Evolutionary conservation across 2,113 vertebrate species (phyloP), one percentile per base, ranked within the genome.

Genomic region (Ceratotherium simum): DNA sequence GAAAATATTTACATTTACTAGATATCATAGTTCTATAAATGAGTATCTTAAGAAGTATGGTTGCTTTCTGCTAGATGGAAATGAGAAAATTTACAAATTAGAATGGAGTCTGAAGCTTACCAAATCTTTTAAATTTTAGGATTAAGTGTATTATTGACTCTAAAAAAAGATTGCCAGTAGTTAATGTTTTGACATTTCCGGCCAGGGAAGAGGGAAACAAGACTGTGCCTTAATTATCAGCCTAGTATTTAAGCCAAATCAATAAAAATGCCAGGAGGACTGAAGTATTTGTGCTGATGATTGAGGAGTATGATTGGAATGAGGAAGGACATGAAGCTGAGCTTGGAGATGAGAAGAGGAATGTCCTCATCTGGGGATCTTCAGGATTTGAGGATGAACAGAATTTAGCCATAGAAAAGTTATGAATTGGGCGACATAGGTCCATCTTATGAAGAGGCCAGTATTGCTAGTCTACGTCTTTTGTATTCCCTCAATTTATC

Each of bases 151-250:
- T 80, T 92, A 83, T 5, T 80, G 75, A 75, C 64, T 96, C 51
- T 72, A n/a, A 73, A 86, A 82, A 33, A 31, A 6, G 5, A 42
- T 21, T 51, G 31, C 25, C 70, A 39, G 42, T 42, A 67, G 36
- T 83, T 97, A 97, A 80, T 95, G 95, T 95, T 94, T 83, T 97
- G 90, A 90, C 92, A 95, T 76, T 87, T 42, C 62, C 60, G 51
- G 62, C 58, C 79, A 96, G 13, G 36, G 86, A 90, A 85, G 36
- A 42, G 20, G 17, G 65, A 90, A 95, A 91, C 2, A 51, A 60
- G 58, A 64, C 18, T 90, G 31, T 83, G 64, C 31, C 62, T 91
- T 90, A 83, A 95, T 90, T 97, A 96, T 64, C 60, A 87, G 67
- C 29, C 56, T 67, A 62, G 13, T 60, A 25, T 87, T 94, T 95